Percentiles rank a stretch among this genome's conserved stretches.
These are phyloP conservation scores for Bettongia penicillata DNA, from an alignment of 2,113 vertebrate species.

Conservation along the genomic window DNA sequence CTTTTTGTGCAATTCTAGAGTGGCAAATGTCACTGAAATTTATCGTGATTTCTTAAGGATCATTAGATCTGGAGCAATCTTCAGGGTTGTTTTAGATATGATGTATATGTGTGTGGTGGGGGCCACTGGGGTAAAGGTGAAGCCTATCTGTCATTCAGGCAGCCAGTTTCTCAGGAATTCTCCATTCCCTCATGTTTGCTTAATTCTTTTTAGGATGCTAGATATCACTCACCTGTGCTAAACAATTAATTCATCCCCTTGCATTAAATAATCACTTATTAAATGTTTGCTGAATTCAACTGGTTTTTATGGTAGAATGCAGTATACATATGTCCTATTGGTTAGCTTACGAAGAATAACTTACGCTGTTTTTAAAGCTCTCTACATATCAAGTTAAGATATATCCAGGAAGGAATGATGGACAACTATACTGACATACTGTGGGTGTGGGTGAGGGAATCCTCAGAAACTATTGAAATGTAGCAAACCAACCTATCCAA, in stretches of 20 bases:
- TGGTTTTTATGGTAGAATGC: background rate
- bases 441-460: background rate
- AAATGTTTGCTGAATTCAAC: background rate
- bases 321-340: background rate
- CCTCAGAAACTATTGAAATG: background rate
- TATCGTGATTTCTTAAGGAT: background rate
- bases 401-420: background rate
- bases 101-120: background rate
- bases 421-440: background rate
- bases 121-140: background rate
- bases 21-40: background rate
- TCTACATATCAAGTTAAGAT: background rate
- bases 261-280: background rate
- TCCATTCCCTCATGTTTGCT: background rate
- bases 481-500: background rate
- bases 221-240: background rate
- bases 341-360: background rate
- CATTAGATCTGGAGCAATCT: background rate
- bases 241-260: background rate
- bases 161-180: background rate
- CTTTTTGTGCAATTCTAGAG: background rate
- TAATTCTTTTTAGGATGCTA: background rate
- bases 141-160: background rate
- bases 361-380: background rate
- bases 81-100: background rate